Evolutionary conservation across 2,113 vertebrate genomes (phyloP).

Genomic region (Melanerpes formicivorus): DNA sequence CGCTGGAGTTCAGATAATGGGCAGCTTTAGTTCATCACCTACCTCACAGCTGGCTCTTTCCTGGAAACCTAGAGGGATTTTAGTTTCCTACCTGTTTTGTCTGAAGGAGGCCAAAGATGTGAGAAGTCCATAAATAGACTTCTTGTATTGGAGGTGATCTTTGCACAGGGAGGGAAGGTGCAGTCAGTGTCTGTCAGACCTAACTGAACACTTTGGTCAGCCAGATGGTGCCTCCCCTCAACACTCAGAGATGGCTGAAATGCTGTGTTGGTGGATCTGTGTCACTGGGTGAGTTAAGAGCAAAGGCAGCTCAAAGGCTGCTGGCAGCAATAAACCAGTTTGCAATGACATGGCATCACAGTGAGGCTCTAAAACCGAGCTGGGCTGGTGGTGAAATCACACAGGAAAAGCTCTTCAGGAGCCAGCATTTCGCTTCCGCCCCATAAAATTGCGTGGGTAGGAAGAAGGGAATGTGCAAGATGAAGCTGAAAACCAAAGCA

Average conservation of each 20-base stretch:
- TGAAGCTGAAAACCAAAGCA: background rate
- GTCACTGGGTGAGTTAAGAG: background rate
- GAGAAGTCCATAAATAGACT: background rate
- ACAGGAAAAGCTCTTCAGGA: background rate
- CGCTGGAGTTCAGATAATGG: background rate
- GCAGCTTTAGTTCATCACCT: background rate
- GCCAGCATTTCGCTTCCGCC: background rate
- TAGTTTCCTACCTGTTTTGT: background rate
- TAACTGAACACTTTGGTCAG: background rate
- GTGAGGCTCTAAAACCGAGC: background rate
- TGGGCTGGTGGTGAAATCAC: background rate
- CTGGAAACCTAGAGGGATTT: background rate
- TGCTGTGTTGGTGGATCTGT: background rate
- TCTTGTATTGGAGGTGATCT: background rate
- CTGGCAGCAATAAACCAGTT: background rate
- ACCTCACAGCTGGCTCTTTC: background rate
- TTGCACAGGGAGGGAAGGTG: accelerated
- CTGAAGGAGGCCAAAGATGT: background rate
- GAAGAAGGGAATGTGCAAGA: background rate
- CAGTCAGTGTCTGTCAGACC: accelerated
- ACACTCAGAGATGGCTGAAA: accelerated
- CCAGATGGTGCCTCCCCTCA: background rate
- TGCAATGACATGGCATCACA: background rate
- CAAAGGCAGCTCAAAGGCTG: background rate
- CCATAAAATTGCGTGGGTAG: accelerated